Conservation (phyloP, 2,113 vertebrate genomes). For the Dasyornis broadbenti region DNA sequence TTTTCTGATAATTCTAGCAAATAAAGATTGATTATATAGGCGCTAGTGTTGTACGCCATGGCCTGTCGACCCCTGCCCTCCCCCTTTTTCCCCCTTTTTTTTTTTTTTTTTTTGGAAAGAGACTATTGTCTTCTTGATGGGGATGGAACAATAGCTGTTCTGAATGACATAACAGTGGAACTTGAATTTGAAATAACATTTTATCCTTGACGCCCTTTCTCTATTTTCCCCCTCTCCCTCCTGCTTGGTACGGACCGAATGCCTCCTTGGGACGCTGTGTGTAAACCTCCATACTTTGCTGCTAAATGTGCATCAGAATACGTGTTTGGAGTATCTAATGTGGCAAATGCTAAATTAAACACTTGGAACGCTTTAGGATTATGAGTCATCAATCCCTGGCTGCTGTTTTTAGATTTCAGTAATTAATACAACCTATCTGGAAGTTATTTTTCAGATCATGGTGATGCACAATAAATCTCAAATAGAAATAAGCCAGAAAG, state of each 20-base stretch:
- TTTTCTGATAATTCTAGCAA: neutral
- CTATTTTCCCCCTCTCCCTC: neutral
- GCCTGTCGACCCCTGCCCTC: neutral
- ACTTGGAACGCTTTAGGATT: neutral
- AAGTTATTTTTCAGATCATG: neutral
- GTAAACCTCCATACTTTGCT: neutral
- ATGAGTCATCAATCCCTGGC: slow-evolving; percentile 3
- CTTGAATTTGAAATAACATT: neutral
- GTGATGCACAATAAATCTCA: neutral
- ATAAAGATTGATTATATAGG: neutral
- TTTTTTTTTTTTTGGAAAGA: neutral
- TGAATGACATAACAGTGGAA: neutral
- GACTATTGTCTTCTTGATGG: neutral
- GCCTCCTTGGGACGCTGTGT: neutral
- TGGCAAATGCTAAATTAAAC: slow-evolving; percentile 36
- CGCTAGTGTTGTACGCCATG: neutral
- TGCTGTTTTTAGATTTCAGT: neutral
- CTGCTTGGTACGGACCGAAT: neutral
- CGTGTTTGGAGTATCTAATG: neutral
- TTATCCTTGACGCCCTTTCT: neutral
- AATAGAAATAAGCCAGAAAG: neutral
- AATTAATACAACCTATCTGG: neutral
- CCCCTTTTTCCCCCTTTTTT: too few relatives aligned
- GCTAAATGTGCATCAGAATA: neutral
- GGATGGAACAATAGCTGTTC: neutral